A percentile compares a stretch with the other conserved stretches of the same genome.
phyloP scores from a whole-genome alignment of 2,797 vertebrate species.

The Cephalopachus bancanus region DNA sequence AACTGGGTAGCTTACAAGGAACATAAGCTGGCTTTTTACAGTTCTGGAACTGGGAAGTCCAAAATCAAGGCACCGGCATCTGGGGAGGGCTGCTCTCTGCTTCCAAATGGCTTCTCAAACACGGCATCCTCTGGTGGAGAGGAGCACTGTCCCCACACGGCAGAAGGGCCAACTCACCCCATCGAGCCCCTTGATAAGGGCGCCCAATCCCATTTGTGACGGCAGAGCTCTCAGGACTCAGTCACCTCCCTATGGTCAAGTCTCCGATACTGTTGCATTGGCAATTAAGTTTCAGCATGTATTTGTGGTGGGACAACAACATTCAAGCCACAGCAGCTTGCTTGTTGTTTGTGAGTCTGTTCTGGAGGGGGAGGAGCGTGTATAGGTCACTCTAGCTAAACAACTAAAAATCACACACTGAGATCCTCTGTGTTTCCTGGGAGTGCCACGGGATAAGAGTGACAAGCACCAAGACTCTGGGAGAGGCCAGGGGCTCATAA shows the following conservation, averaged over 20 bases:
- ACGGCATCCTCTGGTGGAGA: not conserved
- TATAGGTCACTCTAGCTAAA: not conserved
- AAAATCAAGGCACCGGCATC: not conserved
- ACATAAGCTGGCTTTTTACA: not conserved
- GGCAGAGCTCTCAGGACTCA: not conserved
- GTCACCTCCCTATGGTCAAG: not conserved
- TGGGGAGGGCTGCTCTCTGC: too few species aligned
- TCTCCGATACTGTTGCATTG: not conserved
- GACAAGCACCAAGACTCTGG: not conserved
- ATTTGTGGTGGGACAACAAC: not conserved
- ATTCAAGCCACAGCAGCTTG: not conserved
- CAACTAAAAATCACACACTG: not conserved
- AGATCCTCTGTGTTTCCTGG: not conserved
- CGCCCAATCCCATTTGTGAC: not conserved
- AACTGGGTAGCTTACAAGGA: not conserved
- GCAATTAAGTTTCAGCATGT: not conserved
- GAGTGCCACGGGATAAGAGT: not conserved
- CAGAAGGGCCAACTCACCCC: not conserved
- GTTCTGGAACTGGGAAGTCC: not conserved
- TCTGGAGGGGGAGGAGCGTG: not conserved
- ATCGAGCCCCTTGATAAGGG: not conserved
- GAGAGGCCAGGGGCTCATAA: not conserved
- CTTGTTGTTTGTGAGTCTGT: not conserved
- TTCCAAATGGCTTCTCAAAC: not conserved
- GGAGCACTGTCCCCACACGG: not conserved